Percentiles rank a stretch among this genome's conserved stretches.
Evolutionary conservation across 2,888 invertebrate species (phyloP).

Genomic region (Mycalesis mineus): DNA sequence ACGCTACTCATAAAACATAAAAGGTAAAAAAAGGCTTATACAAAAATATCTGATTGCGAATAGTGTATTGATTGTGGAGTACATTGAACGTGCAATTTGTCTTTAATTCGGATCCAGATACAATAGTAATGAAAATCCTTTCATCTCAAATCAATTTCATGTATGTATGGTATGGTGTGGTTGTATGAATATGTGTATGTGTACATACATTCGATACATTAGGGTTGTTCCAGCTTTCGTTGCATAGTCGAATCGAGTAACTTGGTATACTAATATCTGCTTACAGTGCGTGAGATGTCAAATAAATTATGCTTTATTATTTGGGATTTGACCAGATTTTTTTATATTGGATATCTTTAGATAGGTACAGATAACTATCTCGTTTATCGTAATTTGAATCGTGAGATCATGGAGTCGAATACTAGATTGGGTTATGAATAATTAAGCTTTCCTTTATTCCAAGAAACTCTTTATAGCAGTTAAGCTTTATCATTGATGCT

Average conservation of each 20-base stretch:
- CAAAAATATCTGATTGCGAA: slow-evolving; percentile 33
- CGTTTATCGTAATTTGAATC: too few species aligned
- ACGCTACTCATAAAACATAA: slow-evolving; percentile 25
- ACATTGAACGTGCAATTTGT: slow-evolving; percentile 41
- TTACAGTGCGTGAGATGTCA: too few species aligned
- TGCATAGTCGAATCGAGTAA: not conserved
- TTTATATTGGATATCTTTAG: too few species aligned
- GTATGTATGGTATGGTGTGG: slow-evolving; percentile 36
- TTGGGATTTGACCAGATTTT: too few species aligned
- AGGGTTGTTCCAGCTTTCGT: slow-evolving; percentile 2
- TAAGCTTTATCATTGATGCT: too few species aligned
- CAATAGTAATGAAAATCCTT: slow-evolving; percentile 45
- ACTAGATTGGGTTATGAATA: too few species aligned
- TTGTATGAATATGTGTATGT: slow-evolving; percentile 10
- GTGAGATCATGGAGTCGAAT: too few species aligned
- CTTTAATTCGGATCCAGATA: slow-evolving; percentile 41
- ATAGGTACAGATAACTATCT: too few species aligned
- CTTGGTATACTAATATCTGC: too few species aligned
- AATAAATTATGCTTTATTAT: too few species aligned
- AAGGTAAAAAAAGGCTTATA: slow-evolving; percentile 32
- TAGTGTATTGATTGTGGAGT: slow-evolving; percentile 34
- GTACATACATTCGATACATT: not conserved
- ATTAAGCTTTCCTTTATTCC: too few species aligned
- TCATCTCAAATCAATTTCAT: slow-evolving; percentile 62
- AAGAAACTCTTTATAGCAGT: too few species aligned